A percentile compares a stretch with the other conserved stretches of the same genome.
Conservation (phyloP, 2,797 vertebrate genomes). For the Thalassophryne amazonica region DNA sequence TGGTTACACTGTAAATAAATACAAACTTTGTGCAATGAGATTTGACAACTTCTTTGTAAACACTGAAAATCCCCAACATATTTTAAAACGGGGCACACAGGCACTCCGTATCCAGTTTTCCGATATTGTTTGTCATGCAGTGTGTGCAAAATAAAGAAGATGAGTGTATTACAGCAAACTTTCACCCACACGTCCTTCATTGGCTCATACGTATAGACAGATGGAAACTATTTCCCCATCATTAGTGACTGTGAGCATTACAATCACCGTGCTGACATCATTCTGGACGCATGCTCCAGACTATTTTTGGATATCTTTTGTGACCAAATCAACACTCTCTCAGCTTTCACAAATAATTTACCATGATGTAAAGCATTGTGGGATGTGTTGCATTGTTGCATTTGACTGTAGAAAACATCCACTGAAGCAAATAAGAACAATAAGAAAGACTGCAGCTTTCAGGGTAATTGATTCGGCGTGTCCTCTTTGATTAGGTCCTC, state of each 20-base stretch:
- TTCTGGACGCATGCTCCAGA: slow-evolving; percentile 3
- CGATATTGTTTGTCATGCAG: too few species aligned
- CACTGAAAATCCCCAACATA: too few species aligned
- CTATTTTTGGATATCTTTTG: slow-evolving; percentile 50
- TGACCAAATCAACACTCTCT: slow-evolving; percentile 36
- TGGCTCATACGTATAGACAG: slow-evolving; percentile 36
- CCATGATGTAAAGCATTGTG: slow-evolving; percentile 10
- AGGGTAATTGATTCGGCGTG: slow-evolving; percentile 15
- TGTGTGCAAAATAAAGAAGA: neutral
- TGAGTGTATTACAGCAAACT: slow-evolving; percentile 2
- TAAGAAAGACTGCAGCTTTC: neutral
- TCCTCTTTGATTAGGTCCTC: slow-evolving; percentile 26
- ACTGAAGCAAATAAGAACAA: too few species aligned
- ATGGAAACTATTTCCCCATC: slow-evolving; percentile 63
- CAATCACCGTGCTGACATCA: slow-evolving; percentile 54
- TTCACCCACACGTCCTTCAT: slow-evolving; percentile 5
- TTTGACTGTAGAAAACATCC: neutral
- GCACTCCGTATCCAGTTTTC: too few species aligned
- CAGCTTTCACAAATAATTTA: slow-evolving; percentile 23
- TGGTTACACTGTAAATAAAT: too few species aligned
- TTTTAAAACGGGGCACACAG: too few species aligned
- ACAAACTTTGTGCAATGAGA: too few species aligned
- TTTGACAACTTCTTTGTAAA: too few species aligned
- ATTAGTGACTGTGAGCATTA: slow-evolving; percentile 39
- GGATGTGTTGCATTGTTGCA: neutral